phyloP scores from a whole-genome alignment of 2,113 vertebrate genomes.

The Aix galericulata region DNA sequence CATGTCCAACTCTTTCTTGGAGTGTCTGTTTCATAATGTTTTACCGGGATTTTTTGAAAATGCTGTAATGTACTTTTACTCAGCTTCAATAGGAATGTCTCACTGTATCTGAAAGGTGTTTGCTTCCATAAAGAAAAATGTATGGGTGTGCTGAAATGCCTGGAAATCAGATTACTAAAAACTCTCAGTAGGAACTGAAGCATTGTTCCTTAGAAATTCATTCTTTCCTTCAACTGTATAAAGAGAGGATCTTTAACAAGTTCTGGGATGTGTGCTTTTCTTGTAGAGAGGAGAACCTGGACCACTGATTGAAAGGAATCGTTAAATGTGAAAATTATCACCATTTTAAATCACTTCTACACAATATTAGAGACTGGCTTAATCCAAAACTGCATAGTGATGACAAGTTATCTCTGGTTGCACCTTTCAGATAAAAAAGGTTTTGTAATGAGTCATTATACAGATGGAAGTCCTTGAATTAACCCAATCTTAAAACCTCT shows the following conservation, averaged over 20 bases:
- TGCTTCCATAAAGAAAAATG: conserved; percentile 9
- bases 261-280: not conserved
- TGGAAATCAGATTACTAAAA: not conserved
- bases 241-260: not conserved
- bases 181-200: not conserved
- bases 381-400: not conserved
- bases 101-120: not conserved
- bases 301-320: not conserved
- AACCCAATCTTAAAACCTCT: not conserved
- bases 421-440: not conserved
- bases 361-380: not conserved
- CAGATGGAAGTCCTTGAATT: not conserved
- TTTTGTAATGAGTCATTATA: not conserved
- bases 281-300: not conserved
- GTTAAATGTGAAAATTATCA: not conserved
- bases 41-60: conserved; percentile 4
- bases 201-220: not conserved
- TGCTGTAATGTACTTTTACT: not conserved
- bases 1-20: not conserved
- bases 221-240: not conserved
- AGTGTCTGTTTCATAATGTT: not conserved
- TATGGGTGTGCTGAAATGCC: not conserved
- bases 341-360: not conserved
- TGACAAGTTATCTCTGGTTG: not conserved
- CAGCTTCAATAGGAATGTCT: not conserved